Base-by-base conservation (phyloP, 2,888 invertebrate species). In the Chloroclystis v-ata region DNA sequence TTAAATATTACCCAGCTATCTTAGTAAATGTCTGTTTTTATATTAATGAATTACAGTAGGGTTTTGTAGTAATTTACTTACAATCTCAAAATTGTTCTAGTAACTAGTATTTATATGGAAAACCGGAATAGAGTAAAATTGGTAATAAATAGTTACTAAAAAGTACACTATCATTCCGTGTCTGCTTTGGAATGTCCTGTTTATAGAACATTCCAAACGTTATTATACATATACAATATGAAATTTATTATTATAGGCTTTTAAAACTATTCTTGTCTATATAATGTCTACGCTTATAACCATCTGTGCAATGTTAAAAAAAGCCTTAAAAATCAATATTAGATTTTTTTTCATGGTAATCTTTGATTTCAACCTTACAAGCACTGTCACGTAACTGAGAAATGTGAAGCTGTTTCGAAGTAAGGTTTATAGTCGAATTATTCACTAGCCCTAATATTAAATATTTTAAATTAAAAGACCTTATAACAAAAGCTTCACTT, bases 381-480 rank as follows among this genome's bases (percentile, higher is more conserved):
- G 13, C 47, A 44, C 49, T 44, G 49, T 49, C 49, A 50, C 54
- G 43, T 16, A 11, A 16, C 32, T 14, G 32, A 14, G 16, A 32
- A 32, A 32, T 32, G 32, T 32, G n/a, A 13, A 30, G 30, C 7
- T 29, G 11, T 11, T 4, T 11, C 7, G 2, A 7, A 13, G 9
- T 12, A 29, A 29, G 9, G 4, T 28, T 12, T 12, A 12, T 13
- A 7, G 11, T 29, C 12, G 29, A 5, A 20, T 4, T 20, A 20
- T 14, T 30, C 12, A 13, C 29, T 13, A 30, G 9, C 9, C 1
- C 13, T 14, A n/a, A 14, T 2, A 16, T 32, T 9, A 30, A 32
- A 33, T 12, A 30, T 4, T n/a, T 3, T 13, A 32, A 33, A 10
- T 20, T n/a, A 35, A 20, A 35, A 33, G 33, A 7, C 35, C 20